A percentile compares a stretch with the other conserved stretches of the same genome.
These are phyloP conservation scores for Phallusia fumigata DNA, from an alignment of 23 tunicate species.

Conservation along the genomic window DNA sequence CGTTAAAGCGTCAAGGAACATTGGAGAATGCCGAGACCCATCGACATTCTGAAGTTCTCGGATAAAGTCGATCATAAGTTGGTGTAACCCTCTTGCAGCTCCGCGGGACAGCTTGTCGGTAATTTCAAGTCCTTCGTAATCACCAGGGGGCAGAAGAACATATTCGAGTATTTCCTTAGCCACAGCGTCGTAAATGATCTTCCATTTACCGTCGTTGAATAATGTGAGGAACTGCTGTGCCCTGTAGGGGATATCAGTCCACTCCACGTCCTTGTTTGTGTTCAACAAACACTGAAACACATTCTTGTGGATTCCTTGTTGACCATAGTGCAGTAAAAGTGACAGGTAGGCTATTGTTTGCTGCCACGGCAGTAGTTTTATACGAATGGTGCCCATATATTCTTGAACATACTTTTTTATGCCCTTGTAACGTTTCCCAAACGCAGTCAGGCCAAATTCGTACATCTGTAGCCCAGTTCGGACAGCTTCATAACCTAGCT, in stretches of 20 bases:
- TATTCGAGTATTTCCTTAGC: constrained; percentile 73
- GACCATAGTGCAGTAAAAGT: constrained; percentile 54
- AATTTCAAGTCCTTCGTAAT: not conserved
- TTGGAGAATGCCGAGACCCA: not conserved
- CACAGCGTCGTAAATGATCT: constrained; percentile 39
- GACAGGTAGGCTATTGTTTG: constrained; percentile 50
- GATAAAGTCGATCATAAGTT: constrained; percentile 37
- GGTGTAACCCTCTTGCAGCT: constrained; percentile 20
- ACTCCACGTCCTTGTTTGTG: not conserved
- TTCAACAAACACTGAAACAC: constrained; percentile 17
- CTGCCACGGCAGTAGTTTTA: constrained; percentile 41
- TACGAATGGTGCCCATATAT: constrained; percentile 12
- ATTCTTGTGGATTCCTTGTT: constrained; percentile 28
- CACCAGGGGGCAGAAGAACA: constrained; percentile 17
- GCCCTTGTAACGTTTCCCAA: constrained; percentile 46
- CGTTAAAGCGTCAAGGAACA: constrained; percentile 8
- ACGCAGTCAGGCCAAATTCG: constrained; percentile 63
- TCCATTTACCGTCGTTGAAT: constrained; percentile 40
- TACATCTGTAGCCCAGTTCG: constrained; percentile 15
- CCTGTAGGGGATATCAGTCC: constrained; percentile 26
- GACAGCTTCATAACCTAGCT: no score
- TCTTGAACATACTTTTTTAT: constrained; percentile 53
- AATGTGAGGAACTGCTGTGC: constrained; percentile 43
- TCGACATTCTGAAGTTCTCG: constrained; percentile 7
- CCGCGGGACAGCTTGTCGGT: not conserved